Base-by-base conservation (phyloP, 2,113 vertebrate species). In the Typhlomys cinereus region DNA sequence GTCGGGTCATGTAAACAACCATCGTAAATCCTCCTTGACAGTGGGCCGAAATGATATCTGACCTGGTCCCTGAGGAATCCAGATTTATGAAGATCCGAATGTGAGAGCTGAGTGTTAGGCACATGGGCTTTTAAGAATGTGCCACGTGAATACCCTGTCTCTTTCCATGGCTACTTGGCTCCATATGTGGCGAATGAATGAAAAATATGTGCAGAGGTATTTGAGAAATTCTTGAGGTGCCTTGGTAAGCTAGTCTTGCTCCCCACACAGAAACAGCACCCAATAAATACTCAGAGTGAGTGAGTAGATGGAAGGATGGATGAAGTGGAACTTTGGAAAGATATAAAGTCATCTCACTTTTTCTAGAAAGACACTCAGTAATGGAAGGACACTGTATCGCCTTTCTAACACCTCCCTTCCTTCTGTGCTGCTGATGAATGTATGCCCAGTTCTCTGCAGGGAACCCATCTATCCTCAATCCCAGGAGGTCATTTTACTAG, bases 11-110 rank as follows among this genome's bases (percentile, higher is more conserved):
- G 97, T 94, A 97, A 97, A 97, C 97, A 98, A 97, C 97, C 98
- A 98, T 97, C 96, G 94, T 98, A 98, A 98, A 98, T 98, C 97
- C 96, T 98, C 91, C 92, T 95, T 98, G 98, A 98, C 98, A 97
- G 46, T 97, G 94, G 94, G 95, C 96, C 96, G 94, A 98, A 98
- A 98, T 98, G 98, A 97, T 97, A 98, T 96, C 94, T 98, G 97
- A 98, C 98, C 96, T 85, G 97, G 97, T 98, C 97, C 97, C 97
- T 44, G 94, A 96, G 98, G 98, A 98, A 97, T 97, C 89, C 93
- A 95, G 96, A 98, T 98, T 98, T 98, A 98, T 97, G 97, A 97
- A 96, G 91, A 96, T 97, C 90, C 96, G 97, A 96, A 97, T 92
- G 92, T 93, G 96, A 97, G 95, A 98, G 97, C 89, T 95, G 88